Base-by-base conservation (phyloP, 2,888 invertebrate genomes). In the Ditula angustiorana region DNA sequence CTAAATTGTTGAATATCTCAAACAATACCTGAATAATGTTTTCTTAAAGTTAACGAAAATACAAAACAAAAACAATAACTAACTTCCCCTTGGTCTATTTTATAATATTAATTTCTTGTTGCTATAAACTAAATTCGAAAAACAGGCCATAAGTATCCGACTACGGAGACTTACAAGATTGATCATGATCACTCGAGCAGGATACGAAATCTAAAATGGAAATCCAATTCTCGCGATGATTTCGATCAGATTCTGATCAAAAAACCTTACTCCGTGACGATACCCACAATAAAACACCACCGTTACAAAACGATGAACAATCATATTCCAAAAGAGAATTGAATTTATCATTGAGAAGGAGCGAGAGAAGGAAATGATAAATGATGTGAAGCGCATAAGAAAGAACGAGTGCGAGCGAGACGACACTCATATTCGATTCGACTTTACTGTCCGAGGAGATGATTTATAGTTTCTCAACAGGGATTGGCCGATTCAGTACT, bases 401-500 rank as follows among this genome's bases (percentile, higher is more conserved):
- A 71, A 68, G 70, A 70, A 66, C 75, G 81, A 72, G 92, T 81
- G 88, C 74, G 85, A 92, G 88, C 70, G 86, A 77, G 90, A 89
- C 73, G 73, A 82, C 68, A 75, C 74, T 72, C 77, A 71, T 74
- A 83, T 82, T 82, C 83, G 85, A 85, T 79, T 83, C 88, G 84
- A 85, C 82, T 81, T 80, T 77, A 86, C 86, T 85, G 88, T 88
- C 87, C 82, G 82, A 82, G 74, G 86, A 85, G 87, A 91, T 92
- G 92, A 92, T 92, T 91, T 91, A 92, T 92, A 83, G 90, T 83
- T 90, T 90, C 91, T 91, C 89, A 87, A 92, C 92, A 86, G 90
- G 90, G 91, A 92, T 92, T 92, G 92, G 92, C 89, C 90, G 90
- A 89, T 87, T 79, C 88, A 87, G 89, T 91, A 90, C 88, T 88